Evolutionary conservation across 2,113 vertebrate genomes (phyloP), one percentile per base, ranked within the genome.

Genomic region (Cichladusa arquata): DNA sequence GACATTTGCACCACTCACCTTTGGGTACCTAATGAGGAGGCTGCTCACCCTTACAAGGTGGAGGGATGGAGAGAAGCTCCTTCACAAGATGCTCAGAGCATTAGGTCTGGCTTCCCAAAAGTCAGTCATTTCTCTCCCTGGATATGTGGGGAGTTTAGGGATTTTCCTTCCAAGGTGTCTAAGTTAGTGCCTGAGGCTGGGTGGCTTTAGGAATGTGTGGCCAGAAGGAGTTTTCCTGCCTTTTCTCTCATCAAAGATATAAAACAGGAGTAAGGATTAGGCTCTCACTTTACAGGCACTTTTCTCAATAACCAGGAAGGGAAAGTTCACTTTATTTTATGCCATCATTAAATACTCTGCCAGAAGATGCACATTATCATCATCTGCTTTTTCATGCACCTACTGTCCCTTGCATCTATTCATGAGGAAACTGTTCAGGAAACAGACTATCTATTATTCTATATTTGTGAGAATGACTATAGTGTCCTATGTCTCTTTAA

Each of bases 401-500:
- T 85, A 33, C 31, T 61, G 16, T 62, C 24, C 71, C 38, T 62
- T 77, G 60, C 38, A 86, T 92, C 70, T 93, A 67, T 89, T 93
- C 11, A 83, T 62, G 76, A 86, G 44, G n/a, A 88, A 95, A 36
- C 38, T 62, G 17, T 77, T 77, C 64, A 77, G 72, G 65, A 81
- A 72, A 71, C 25, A 60, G 64, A 54, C 22, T 82, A 33, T 36
- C 85, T 72, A 93, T 76, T 90, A 94, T 83, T 90, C 72, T 92
- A 15, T 62, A 88, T 93, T 92, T 86, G 66, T 58, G 56, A 86
- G 60, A 81, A 83, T 56, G 58, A 89, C 72, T 84, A 22, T 6
- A 84, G 80, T 81, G 65, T 95, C 73, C 61, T 84, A 8, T 88
- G 40, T 81, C 85, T 92, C 56, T 88, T 95, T 81, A 95, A 92